These are phyloP conservation scores for Lycaon pictus DNA, from an alignment of 2,113 vertebrate genomes.

Conservation along the genomic window DNA sequence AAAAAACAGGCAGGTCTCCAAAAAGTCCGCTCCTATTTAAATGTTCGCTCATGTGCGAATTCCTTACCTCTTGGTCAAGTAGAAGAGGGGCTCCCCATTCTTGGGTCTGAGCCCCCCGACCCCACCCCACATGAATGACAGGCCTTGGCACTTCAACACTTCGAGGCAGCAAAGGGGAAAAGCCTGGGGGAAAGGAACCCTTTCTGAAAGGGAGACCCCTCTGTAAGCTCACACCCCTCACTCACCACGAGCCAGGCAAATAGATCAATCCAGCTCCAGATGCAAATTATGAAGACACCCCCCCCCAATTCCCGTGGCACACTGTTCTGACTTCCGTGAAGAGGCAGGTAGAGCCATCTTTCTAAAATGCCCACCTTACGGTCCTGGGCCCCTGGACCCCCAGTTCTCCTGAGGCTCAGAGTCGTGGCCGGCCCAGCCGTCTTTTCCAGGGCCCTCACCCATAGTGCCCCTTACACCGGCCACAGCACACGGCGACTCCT, in stretches of 20 bases:
- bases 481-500: rapidly evolving
- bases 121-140: not conserved
- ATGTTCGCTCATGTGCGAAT: rapidly evolving
- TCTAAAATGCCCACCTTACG: rapidly evolving
- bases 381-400: not conserved
- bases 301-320: rapidly evolving
- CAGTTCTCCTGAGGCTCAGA: rapidly evolving
- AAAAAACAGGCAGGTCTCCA: rapidly evolving
- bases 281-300: rapidly evolving
- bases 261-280: not conserved
- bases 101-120: not conserved
- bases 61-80: rapidly evolving
- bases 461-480: not conserved
- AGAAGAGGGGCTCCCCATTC: rapidly evolving
- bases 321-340: not conserved
- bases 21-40: rapidly evolving
- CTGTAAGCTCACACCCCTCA: no score
- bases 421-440: no score
- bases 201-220: not conserved
- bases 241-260: rapidly evolving
- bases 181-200: not conserved
- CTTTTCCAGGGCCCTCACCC: not conserved
- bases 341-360: no score
- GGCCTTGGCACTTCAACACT: not conserved
- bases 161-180: not conserved